Evolutionary conservation across 2,888 invertebrate species (phyloP), one percentile per base, ranked within the genome.

Genomic region (Drosophila tanythrix): DNA sequence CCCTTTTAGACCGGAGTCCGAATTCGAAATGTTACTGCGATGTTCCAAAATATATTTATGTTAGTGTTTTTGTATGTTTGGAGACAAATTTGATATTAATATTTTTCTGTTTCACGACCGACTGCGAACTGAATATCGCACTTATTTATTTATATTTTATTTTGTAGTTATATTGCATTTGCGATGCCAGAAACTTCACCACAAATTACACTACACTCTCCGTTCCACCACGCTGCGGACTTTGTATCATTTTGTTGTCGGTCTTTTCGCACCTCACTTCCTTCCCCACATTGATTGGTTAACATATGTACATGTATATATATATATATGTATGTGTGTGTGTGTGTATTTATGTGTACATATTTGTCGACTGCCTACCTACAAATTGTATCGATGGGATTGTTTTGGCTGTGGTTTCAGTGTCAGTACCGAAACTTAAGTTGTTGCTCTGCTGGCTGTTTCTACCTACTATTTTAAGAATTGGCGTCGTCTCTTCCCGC

Each of bases 341-440:
- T 27, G 27, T 33, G 10, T 21, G 21, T 21, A 21, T 51, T 31
- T 43, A 50, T 18, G 13, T 62, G 48, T 61, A 38, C 48, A 58
- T 51, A 46, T 56, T 27, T 56, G 53, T 31, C 64, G 56, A 56
- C 66, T 62, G 27, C 40, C 63, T 43, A 69, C 79, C 64, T 56
- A 66, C 72, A 72, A 79, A 70, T 68, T 70, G 58, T 64, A 74
- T 70, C 60, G 58, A 57, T 52, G 53, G 46, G 65, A 31, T 61
- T 55, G 62, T 70, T 67, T 57, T 59, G 33, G 57, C 51, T 50
- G 36, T 43, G 52, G 64, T 58, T 66, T 72, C 63, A 59, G 65
- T 81, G 78, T 81, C 67, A 81, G 80, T 58, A 69, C 29, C 38
- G 48, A 31, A 72, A 70, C 25, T 52, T 35, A 48, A 67, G 75